Conservation (phyloP, 1,140 invertebrate species). For the Saxidomus purpurata region DNA sequence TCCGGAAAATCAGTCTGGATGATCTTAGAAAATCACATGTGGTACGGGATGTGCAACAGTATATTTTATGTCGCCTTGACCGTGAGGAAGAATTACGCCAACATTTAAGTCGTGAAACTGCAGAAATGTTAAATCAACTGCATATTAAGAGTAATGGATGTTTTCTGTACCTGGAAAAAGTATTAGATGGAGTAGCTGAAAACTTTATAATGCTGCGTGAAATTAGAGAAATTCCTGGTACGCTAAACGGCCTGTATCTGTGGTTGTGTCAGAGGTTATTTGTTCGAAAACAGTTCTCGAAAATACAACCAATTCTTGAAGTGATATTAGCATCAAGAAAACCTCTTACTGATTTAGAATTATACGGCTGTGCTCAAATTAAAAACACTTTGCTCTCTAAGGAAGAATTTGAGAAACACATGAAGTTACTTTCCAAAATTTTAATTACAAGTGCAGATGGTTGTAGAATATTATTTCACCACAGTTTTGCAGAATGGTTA, state of each 20-base stretch:
- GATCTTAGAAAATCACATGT: slow-evolving; percentile 95
- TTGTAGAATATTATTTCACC: slow-evolving; percentile 91
- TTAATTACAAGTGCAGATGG: slow-evolving; percentile 87
- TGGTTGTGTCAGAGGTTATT: slow-evolving; percentile 98
- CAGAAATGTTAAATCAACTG: slow-evolving; percentile 97
- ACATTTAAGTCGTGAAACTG: slow-evolving; percentile 94
- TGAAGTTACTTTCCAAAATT: slow-evolving; percentile 93
- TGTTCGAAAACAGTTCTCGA: slow-evolving; percentile 89
- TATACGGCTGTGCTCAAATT: slow-evolving; percentile 93
- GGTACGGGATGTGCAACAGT: slow-evolving; percentile 96
- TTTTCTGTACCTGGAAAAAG: slow-evolving; percentile 95
- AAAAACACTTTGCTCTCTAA: slow-evolving; percentile 92
- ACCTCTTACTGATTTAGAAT: slow-evolving; percentile 92
- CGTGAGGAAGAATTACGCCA: slow-evolving; percentile 89
- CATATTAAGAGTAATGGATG: slow-evolving; percentile 99
- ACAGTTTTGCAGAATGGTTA: slow-evolving; percentile 97
- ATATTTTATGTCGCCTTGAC: slow-evolving; percentile 96
- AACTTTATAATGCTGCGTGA: slow-evolving; percentile 96
- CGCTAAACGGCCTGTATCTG: slow-evolving; percentile 96
- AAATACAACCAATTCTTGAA: slow-evolving; percentile 94
- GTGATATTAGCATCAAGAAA: slow-evolving; percentile 95
- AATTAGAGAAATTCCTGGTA: slow-evolving; percentile 96
- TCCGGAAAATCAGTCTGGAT: slow-evolving; percentile 95
- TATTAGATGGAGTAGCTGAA: slow-evolving; percentile 95
- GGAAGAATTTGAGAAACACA: slow-evolving; percentile 94